Evolutionary conservation across 1,140 invertebrate genomes (phyloP), one percentile per base, ranked within the genome.

Genomic region (Formica exsecta): DNA sequence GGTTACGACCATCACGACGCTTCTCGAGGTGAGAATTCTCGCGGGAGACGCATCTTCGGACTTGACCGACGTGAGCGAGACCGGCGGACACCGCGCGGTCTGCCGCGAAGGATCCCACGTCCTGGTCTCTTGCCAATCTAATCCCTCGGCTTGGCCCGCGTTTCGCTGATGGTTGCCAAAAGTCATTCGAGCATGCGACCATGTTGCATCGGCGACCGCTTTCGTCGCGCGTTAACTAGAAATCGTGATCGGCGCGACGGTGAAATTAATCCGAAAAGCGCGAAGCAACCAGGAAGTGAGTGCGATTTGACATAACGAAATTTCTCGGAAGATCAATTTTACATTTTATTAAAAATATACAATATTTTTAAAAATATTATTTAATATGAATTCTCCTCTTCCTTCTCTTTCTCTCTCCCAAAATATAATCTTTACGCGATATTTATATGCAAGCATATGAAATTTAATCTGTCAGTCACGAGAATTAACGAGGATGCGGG

Each of bases 51-150:
- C 32, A 16, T 29, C 13, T 83, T 66, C 48, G 48, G 73, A 66
- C 22, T 65, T 36, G 41, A 22, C 25, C 13, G 41, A 57, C 48
- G 83, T 65, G 13, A 80, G 41, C 62, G 77, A 79, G 36, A 66
- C 79, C 25, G 79, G 62, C 51, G 87, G 86, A 90, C 89, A 89
- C 86, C 89, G 87, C 89, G 91, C 90, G 81, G 88, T 90, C 91
- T 92, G 90, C 88, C 87, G 2, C 79, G 48, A 66, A 79, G 48
- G 84, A 90, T 91, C 90, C 86, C 80, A 68, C 81, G 73, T 89
- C 66, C 87, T 92, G 89, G 90, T 88, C 66, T 57, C 64, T 64
- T 91, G 90, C 89, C 90, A 91, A 89, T 85, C 64, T 61, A 86
- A 85, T n/a, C 57, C 87, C 76, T 88, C 77, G 73, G 86, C 66